Evolutionary conservation across 2,797 vertebrate species (phyloP).

Genomic region (Phylloscopus collybita): DNA sequence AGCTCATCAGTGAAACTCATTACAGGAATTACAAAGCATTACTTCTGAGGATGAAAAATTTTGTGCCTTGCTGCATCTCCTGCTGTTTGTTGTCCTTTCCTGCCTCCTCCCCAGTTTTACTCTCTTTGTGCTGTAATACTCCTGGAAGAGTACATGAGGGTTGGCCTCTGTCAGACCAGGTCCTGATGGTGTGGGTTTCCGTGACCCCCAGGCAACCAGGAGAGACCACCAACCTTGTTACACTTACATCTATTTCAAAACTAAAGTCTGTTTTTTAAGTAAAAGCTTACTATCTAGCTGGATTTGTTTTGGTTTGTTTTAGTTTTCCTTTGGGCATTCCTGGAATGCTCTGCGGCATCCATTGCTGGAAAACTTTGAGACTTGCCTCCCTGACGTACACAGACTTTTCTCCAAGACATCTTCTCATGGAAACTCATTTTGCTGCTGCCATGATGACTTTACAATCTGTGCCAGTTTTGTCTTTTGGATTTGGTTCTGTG

Average conservation of each 20-base stretch:
- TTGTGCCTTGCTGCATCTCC: not conserved
- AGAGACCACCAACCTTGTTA: not conserved
- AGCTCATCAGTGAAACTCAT: not conserved
- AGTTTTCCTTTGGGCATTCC: not conserved
- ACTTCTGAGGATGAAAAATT: not conserved
- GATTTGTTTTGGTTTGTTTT: not conserved
- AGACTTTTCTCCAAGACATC: not conserved
- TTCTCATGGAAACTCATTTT: not conserved
- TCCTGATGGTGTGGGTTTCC: not conserved
- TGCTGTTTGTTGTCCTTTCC: not conserved
- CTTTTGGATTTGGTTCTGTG: not conserved
- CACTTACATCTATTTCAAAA: not conserved
- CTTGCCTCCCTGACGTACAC: not conserved
- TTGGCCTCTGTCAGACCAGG: not conserved
- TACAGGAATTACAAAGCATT: slow-evolving; percentile 28
- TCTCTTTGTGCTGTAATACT: not conserved
- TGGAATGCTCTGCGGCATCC: not conserved
- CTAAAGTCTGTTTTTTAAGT: not conserved
- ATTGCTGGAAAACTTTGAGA: not conserved
- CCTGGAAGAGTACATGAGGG: fast-evolving
- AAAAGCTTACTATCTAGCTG: not conserved
- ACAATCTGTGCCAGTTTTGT: not conserved
- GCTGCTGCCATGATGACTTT: not conserved
- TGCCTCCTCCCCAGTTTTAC: not conserved
- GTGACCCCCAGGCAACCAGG: not conserved